phyloP scores from a whole-genome alignment of 2,797 vertebrate species.

The Myoxocephalus aenaeus region DNA sequence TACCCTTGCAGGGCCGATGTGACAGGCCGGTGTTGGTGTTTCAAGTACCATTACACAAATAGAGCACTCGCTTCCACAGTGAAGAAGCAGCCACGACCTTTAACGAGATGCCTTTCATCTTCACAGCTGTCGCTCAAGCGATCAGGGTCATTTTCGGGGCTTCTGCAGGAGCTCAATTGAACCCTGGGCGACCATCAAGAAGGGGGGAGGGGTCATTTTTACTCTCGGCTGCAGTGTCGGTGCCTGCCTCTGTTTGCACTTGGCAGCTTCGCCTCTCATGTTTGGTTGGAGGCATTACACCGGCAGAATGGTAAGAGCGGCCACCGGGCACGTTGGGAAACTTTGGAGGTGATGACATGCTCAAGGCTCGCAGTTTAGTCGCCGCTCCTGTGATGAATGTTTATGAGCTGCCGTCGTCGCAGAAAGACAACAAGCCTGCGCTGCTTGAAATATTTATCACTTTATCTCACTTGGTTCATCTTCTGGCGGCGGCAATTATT shows the following conservation, averaged over 20 bases:
- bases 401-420: slow-evolving; percentile 49
- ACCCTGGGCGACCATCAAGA: slow-evolving; percentile 53
- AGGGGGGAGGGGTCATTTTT: slow-evolving; percentile 38
- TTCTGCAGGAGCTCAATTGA: slow-evolving; percentile 66
- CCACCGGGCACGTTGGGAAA: slow-evolving; percentile 33
- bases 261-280: slow-evolving; percentile 41
- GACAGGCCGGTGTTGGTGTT: slow-evolving; percentile 48
- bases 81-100: slow-evolving; percentile 58
- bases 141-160: slow-evolving; percentile 63
- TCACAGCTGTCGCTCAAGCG: slow-evolving; percentile 67
- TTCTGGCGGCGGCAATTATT: slow-evolving; percentile 25
- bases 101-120: slow-evolving; percentile 65
- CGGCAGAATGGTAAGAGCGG: slow-evolving; percentile 39
- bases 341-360: slow-evolving; percentile 54
- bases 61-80: slow-evolving; percentile 50
- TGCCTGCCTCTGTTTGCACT: slow-evolving; percentile 59
- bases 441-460: slow-evolving; percentile 54
- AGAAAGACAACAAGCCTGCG: slow-evolving; percentile 24
- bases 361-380: slow-evolving; percentile 31
- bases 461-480: slow-evolving; percentile 25
- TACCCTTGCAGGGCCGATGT: slow-evolving; percentile 35
- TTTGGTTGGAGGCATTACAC: slow-evolving; percentile 41
- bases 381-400: slow-evolving; percentile 39
- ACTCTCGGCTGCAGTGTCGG: slow-evolving; percentile 29
- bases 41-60: slow-evolving; percentile 64